A percentile compares a stretch with the other conserved stretches of the same genome.
phyloP scores from a whole-genome alignment of 2,888 invertebrate species.

The Aleiodes testaceus region DNA sequence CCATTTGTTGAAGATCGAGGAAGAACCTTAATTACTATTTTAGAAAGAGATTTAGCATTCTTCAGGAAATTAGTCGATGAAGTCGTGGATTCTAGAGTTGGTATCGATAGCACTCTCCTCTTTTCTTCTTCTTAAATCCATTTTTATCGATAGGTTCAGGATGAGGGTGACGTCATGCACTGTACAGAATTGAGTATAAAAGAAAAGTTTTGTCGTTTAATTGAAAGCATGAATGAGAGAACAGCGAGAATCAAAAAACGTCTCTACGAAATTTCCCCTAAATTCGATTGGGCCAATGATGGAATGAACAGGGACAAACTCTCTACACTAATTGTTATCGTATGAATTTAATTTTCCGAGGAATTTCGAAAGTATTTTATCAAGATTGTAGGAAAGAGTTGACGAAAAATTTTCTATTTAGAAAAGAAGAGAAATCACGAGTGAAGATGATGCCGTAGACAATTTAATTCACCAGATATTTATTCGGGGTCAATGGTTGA shows the following conservation, averaged over 20 bases:
- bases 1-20: constrained; percentile 49
- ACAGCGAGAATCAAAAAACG: constrained; percentile 53
- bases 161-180: constrained; percentile 57
- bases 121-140: too few relatives aligned
- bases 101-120: constrained; percentile 4
- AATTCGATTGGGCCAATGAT: constrained; percentile 54
- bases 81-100: constrained; percentile 54
- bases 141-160: constrained; percentile 49
- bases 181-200: constrained; percentile 54
- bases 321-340: constrained; percentile 46
- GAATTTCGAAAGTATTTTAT: neutral
- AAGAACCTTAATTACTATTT: constrained; percentile 47
- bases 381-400: too few relatives aligned
- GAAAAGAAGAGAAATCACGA: constrained; percentile 40
- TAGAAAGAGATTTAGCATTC: constrained; percentile 52
- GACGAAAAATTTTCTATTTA: neutral
- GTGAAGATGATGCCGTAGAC: constrained; percentile 43
- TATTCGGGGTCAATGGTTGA: constrained; percentile 55
- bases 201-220: constrained; percentile 52
- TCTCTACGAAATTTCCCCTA: constrained; percentile 54
- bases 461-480: constrained; percentile 54
- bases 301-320: constrained; percentile 51
- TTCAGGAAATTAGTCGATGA: constrained; percentile 56
- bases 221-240: constrained; percentile 51
- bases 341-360: neutral